Percentiles rank a stretch among this genome's conserved stretches.
phyloP scores from a whole-genome alignment of 1,140 invertebrate species.

The Nautilus pompilius region DNA sequence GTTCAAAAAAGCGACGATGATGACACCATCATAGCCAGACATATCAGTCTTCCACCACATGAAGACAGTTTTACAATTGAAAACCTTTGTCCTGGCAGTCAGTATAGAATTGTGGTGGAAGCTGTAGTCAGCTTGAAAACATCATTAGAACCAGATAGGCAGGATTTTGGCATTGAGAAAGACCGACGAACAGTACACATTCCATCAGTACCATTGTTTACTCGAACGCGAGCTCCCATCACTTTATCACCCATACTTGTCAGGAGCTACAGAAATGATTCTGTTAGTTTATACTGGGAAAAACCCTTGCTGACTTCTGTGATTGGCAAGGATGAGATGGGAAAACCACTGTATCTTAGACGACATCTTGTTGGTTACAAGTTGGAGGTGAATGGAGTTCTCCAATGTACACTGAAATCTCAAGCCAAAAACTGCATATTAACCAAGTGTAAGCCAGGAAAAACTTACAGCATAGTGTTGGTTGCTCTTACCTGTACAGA shows the following conservation, averaged over 20 bases:
- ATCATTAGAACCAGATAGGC: slow-evolving; percentile 41
- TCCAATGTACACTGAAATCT: slow-evolving; percentile 42
- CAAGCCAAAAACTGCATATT: slow-evolving; percentile 48
- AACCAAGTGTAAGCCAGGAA: slow-evolving; percentile 53
- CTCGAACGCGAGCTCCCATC: slow-evolving; percentile 48
- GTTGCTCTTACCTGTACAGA: slow-evolving; percentile 53
- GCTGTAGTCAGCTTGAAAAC: slow-evolving; percentile 55
- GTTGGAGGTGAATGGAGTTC: slow-evolving; percentile 53
- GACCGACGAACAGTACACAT: slow-evolving; percentile 51
- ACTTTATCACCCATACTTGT: slow-evolving; percentile 44
- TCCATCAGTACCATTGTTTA: slow-evolving; percentile 46
- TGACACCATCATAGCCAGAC: slow-evolving; percentile 38
- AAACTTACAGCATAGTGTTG: slow-evolving; percentile 45
- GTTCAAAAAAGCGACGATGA: slow-evolving; percentile 25
- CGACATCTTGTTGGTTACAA: slow-evolving; percentile 53
- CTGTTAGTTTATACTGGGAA: slow-evolving; percentile 52
- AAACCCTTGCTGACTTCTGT: slow-evolving; percentile 48
- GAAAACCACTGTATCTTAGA: slow-evolving; percentile 36
- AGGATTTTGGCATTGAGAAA: slow-evolving; percentile 35
- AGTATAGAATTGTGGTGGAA: slow-evolving; percentile 52
- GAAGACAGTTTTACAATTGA: slow-evolving; percentile 41
- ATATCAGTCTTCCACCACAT: slow-evolving; percentile 40
- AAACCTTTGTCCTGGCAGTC: slow-evolving; percentile 40
- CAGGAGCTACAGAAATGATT: slow-evolving; percentile 45
- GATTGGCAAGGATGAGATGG: slow-evolving; percentile 43